phyloP scores from a whole-genome alignment of 2,113 vertebrate species.

The Chaetura pelagica region DNA sequence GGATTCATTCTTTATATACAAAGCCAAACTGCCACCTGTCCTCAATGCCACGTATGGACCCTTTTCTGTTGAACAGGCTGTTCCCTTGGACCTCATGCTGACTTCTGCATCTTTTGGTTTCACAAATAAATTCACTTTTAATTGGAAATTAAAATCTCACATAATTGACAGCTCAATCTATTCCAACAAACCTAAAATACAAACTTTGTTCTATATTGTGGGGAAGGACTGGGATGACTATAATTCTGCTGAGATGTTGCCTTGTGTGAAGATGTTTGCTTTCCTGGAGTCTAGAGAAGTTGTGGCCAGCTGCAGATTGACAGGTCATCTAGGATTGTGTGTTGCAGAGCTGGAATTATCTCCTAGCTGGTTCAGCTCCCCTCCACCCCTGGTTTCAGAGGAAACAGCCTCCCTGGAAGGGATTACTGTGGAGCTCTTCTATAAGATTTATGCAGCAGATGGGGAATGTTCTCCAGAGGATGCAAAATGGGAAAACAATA shows the following conservation, averaged over 20 bases:
- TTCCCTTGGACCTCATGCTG: slow-evolving; percentile 86
- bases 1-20: slow-evolving; percentile 89
- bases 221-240: slow-evolving; percentile 89
- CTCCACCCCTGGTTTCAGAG: slow-evolving; percentile 69
- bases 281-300: slow-evolving; percentile 84
- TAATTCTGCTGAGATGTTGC: slow-evolving; percentile 75
- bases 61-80: slow-evolving; percentile 77
- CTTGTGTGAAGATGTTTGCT: slow-evolving; percentile 88
- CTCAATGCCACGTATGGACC: slow-evolving; percentile 93
- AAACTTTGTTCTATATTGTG: slow-evolving; percentile 89
- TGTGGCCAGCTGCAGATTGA: slow-evolving; percentile 86
- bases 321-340: slow-evolving; percentile 89
- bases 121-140: slow-evolving; percentile 77
- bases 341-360: slow-evolving; percentile 90
- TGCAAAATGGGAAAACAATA: slow-evolving; percentile 77
- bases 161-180: slow-evolving; percentile 86
- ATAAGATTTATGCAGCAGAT: slow-evolving; percentile 81
- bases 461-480: slow-evolving; percentile 84
- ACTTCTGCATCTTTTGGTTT: slow-evolving; percentile 70
- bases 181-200: slow-evolving; percentile 86
- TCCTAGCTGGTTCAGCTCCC: slow-evolving; percentile 88
- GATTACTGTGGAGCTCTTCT: slow-evolving; percentile 89
- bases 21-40: slow-evolving; percentile 78
- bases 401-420: slow-evolving; percentile 71
- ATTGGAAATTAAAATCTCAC: slow-evolving; percentile 85